Percentiles rank a stretch among this genome's conserved stretches.
Evolutionary conservation across 2,113 vertebrate genomes (phyloP).

Genomic region (Phylloscopus trochiloides): DNA sequence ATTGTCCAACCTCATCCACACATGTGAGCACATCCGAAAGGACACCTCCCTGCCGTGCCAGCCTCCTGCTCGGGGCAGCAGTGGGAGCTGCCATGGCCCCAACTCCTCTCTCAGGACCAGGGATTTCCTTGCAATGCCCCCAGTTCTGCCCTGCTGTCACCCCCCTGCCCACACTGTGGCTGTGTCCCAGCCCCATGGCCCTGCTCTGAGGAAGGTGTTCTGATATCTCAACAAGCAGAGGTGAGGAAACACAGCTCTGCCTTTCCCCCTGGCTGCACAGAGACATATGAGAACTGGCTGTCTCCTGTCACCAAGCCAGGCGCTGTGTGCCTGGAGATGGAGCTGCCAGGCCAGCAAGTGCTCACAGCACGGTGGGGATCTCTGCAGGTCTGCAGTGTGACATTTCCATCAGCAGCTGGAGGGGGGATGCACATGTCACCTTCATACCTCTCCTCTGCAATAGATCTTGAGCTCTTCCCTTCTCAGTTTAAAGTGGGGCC

Average conservation of each 20-base stretch:
- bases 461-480: not conserved
- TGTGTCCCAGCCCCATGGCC: not conserved
- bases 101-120: not conserved
- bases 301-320: not conserved
- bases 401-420: conserved; percentile 21
- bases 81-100: not conserved
- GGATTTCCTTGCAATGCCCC: not conserved
- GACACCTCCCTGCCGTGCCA: not conserved
- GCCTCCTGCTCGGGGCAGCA: not conserved
- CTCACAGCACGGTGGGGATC: not conserved
- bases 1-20: not conserved
- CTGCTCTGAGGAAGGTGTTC: not conserved
- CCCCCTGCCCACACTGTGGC: accelerated
- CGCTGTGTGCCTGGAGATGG: not conserved
- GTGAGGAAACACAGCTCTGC: not conserved
- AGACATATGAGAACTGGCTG: not conserved
- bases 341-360: not conserved
- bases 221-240: not conserved
- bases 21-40: not conserved
- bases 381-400: conserved; percentile 12
- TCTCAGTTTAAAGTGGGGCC: not conserved
- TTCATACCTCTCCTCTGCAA: not conserved
- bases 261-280: not conserved
- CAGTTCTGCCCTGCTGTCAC: not conserved
- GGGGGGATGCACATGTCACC: not conserved